Conservation (phyloP, 2,888 invertebrate genomes). For the Eueremaeus valkanovi region DNA sequence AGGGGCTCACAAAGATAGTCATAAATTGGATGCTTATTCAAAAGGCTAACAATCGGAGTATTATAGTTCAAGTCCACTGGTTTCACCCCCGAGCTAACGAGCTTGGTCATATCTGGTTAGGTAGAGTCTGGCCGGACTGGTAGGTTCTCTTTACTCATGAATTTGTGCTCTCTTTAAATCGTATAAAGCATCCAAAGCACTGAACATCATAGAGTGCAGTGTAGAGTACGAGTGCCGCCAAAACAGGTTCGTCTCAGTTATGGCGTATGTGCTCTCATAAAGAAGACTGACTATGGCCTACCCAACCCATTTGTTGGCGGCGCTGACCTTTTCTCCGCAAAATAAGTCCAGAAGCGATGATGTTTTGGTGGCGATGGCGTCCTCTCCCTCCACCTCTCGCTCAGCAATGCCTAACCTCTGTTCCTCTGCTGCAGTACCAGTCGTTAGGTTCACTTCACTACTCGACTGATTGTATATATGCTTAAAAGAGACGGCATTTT, state of each 20-base stretch:
- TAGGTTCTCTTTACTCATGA: neutral
- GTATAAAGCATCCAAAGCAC: constrained; percentile 8
- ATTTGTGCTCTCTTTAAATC: constrained; percentile 14
- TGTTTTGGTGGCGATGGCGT: constrained; percentile 14
- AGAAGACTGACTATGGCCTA: neutral
- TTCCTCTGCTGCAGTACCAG: neutral
- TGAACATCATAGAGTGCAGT: too few relatives aligned
- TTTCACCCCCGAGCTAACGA: neutral
- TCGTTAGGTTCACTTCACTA: constrained; percentile 3
- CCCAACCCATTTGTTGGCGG: constrained; percentile 28
- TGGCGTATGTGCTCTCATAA: too few relatives aligned
- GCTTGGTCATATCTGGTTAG: too few relatives aligned
- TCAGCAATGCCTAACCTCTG: neutral
- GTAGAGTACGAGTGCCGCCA: neutral
- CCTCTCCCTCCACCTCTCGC: neutral
- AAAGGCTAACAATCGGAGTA: too few relatives aligned
- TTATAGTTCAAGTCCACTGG: too few relatives aligned
- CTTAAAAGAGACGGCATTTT: constrained; percentile 31
- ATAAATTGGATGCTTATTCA: too few relatives aligned
- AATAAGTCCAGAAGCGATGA: constrained; percentile 37
- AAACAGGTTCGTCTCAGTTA: constrained; percentile 26
- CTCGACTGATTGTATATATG: neutral
- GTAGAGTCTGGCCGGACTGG: too few relatives aligned
- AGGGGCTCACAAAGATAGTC: too few relatives aligned
- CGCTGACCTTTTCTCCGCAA: constrained; percentile 29